Evolutionary conservation across 2,797 vertebrate genomes (phyloP), one percentile per base, ranked within the genome.

Genomic region (Mus minutoides): DNA sequence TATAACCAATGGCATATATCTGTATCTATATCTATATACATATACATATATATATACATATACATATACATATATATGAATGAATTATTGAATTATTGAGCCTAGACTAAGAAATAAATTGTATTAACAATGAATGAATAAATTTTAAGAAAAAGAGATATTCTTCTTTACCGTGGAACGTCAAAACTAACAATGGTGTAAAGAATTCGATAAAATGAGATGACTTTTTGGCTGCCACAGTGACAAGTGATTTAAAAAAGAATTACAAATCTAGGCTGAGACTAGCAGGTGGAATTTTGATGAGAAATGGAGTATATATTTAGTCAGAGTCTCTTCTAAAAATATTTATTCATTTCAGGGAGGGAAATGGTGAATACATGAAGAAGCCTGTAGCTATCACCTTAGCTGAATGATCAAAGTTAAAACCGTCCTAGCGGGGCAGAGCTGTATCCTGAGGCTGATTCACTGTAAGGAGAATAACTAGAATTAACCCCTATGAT

Each of bases 281-380:
- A 92, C 52, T 76, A 95, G 67, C 3, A 64, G 52, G 34, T 76
- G 17, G 76, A 88, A 91, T 73, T 73, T 52, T 92, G 22, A 67
- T 92, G 60, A 95, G 86, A 92, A 96, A 86, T n/a, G 87, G 67
- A 10, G 8, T 56, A 78, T 71, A 26, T 76, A 85, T 37, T 76
- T 94, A 94, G 37, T 79, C 52, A 88, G 80, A 93, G 24, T 82
- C 58, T 62, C 52, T 79, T 64, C 67, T 56, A 60, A 83, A 92
- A 82, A 86, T 90, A 93, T 37, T 71, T 90, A 79, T 54, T 92
- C 60, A 92, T 92, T 95, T 91, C 62, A 85, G 92, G 85, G 29
- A 52, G 37, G 3, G 80, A 95, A 82, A 78, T 9, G 64, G 19
- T 19, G 71, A 92, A 82, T 76, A 78, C 43, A 58, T 80, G 85